Percentiles rank a stretch among this genome's conserved stretches.
These are phyloP conservation scores for Fukomys damarensis DNA, from an alignment of 2,113 vertebrate species.

Conservation along the genomic window DNA sequence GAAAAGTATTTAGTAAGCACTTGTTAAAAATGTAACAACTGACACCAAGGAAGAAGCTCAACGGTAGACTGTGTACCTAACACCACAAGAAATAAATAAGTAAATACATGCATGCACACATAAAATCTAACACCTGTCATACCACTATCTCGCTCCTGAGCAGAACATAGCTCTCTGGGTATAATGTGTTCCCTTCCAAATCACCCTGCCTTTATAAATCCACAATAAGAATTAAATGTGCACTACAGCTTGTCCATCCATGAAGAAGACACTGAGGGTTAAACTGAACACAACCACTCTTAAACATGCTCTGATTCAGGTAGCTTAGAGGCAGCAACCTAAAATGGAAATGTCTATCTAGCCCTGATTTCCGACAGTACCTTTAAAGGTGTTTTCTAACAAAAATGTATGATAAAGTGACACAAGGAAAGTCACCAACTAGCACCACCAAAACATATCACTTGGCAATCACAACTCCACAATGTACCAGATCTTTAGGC, in stretches of 20 bases:
- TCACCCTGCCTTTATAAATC: background rate
- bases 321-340: background rate
- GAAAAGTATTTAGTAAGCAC: background rate
- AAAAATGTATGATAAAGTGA: conserved; percentile 31
- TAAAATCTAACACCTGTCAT: background rate
- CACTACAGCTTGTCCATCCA: background rate
- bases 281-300: background rate
- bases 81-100: background rate
- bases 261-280: background rate
- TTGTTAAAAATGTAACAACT: background rate
- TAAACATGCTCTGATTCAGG: background rate
- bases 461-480: conserved; percentile 10
- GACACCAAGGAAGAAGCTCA: background rate
- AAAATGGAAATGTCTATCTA: background rate
- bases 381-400: conserved; percentile 1
- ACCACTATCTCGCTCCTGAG: background rate
- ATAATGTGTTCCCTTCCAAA: background rate
- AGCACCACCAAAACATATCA: background rate
- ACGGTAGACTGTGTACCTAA: background rate
- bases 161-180: background rate
- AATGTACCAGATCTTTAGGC: background rate
- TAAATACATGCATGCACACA: too few relatives aligned
- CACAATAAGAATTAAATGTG: conserved; percentile 24
- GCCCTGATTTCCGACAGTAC: conserved; percentile 19
- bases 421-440: background rate